Percentiles rank a stretch among this genome's conserved stretches.
Evolutionary conservation across 2,113 vertebrate species (phyloP).

Genomic region (Ochotona curzoniae): DNA sequence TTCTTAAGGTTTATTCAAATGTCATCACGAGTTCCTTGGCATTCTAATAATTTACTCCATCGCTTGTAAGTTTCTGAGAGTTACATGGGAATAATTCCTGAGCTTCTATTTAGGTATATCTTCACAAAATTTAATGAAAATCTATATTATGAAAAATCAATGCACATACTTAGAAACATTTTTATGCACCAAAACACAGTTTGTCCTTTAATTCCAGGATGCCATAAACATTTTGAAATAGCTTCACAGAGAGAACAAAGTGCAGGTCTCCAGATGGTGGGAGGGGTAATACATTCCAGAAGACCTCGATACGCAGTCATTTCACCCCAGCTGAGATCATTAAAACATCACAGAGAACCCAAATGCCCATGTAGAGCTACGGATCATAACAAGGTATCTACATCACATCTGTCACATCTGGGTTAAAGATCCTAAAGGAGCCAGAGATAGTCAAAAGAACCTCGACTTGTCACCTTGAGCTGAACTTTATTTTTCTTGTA

Average conservation of each 20-base stretch:
- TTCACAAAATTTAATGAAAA: too few relatives aligned
- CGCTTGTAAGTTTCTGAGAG: constrained; percentile 12
- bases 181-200: too few relatives aligned
- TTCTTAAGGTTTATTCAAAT: background rate
- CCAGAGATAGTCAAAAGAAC: background rate
- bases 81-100: background rate
- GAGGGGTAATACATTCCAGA: background rate
- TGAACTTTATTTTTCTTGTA: constrained; percentile 3
- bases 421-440: background rate
- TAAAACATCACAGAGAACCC: background rate
- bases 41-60: constrained; percentile 47
- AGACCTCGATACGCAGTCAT: background rate
- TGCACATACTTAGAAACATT: too few relatives aligned
- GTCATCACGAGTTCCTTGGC: background rate
- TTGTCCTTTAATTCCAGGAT: too few relatives aligned
- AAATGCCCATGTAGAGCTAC: background rate
- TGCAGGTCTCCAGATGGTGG: background rate
- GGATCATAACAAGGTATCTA: background rate
- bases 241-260: background rate
- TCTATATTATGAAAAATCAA: too few relatives aligned
- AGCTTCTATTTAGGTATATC: background rate
- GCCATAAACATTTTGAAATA: too few relatives aligned
- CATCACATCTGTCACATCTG: constrained; percentile 7
- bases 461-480: background rate
- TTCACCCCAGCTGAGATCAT: background rate